Base-by-base conservation (phyloP, 1,140 invertebrate species). In the Cydia amplana region DNA sequence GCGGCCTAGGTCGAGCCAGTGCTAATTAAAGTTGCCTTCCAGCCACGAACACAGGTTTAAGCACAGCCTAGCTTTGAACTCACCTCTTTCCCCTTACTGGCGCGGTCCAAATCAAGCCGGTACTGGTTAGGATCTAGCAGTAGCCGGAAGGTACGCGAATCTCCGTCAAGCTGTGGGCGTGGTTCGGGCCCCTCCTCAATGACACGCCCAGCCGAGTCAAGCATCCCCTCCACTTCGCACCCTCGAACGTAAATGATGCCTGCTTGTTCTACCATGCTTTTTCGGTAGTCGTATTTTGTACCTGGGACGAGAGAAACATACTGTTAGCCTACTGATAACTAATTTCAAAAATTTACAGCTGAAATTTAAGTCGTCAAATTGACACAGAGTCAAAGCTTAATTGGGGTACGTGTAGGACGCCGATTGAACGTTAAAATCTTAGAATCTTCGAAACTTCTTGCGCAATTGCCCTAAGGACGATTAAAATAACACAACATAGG, bases 161-260 rank as follows among this genome's bases (percentile, higher is more conserved):
- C 98, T 0, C 98, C 98, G 0, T 96, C 95, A 60, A 99, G 91
- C 78, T 96, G 93, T 0, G 98, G 97, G 77, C 96, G 94, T 1
- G 98, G 98, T 80, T 99, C 98, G 0, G 98, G 97, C 0, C 97
- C 98, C 93, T 99, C 99, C 92, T 99, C 99, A 74, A 99, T 99
- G 1, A 99, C 97, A 79, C 98, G 95, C 0, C 99, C 99, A 80
- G 97, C 97, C 20, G 96, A 96, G 90, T 99, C 98, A n/a, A 99
- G 91, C 97, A 99, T 98, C 16, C 99, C 99, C 93, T 99, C 99
- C 25, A 99, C 96, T 93, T 99, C 99, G 93, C 99, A 99, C 0
- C 99, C 99, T 51, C 99, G 94, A 0, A 99, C 98, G 87, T 96
- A 97, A 0, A 95, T 95, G 65, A 99, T 93, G 1, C 98, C 98